These are phyloP conservation scores for Montipora capitata DNA, from an alignment of 92 coral and sea anemone genomes.

Conservation along the genomic window DNA sequence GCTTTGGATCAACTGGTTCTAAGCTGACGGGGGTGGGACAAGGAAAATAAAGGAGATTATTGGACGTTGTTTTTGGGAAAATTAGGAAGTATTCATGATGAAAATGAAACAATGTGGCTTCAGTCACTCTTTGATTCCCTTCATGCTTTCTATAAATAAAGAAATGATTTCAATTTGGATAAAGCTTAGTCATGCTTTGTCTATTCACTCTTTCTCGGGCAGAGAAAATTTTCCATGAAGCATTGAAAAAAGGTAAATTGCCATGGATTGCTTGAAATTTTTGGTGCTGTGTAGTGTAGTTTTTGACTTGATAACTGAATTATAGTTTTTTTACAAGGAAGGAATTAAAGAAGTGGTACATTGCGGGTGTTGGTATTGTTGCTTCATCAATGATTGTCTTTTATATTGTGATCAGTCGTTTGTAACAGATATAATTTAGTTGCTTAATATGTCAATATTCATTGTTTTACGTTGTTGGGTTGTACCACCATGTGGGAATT, in stretches of 20 bases:
- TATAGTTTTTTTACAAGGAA: background rate
- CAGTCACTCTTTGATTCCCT: background rate
- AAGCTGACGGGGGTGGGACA: conserved; percentile 59
- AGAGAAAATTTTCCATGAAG: conserved; percentile 27
- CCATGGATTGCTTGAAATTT: conserved; percentile 6
- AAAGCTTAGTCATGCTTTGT: background rate
- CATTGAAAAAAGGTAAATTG: conserved; percentile 24
- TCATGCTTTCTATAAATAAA: background rate
- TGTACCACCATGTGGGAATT: too few species aligned
- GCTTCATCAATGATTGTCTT: background rate
- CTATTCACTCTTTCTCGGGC: conserved; percentile 5
- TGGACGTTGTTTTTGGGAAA: background rate
- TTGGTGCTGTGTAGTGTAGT: background rate
- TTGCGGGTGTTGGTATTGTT: background rate
- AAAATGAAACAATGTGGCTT: background rate
- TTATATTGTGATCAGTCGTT: too few species aligned
- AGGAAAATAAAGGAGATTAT: conserved; percentile 15
- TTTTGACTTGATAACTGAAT: too few species aligned
- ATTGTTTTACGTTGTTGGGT: background rate
- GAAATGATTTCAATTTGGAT: background rate
- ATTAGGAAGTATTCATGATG: conserved; percentile 23
- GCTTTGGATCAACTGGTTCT: conserved; percentile 24
- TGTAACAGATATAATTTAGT: too few species aligned
- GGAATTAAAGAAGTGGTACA: background rate
- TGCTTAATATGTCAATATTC: background rate